A percentile compares a stretch with the other conserved stretches of the same genome.
phyloP scores from a whole-genome alignment of 1,140 invertebrate species.

The Drosophila burlai region DNA sequence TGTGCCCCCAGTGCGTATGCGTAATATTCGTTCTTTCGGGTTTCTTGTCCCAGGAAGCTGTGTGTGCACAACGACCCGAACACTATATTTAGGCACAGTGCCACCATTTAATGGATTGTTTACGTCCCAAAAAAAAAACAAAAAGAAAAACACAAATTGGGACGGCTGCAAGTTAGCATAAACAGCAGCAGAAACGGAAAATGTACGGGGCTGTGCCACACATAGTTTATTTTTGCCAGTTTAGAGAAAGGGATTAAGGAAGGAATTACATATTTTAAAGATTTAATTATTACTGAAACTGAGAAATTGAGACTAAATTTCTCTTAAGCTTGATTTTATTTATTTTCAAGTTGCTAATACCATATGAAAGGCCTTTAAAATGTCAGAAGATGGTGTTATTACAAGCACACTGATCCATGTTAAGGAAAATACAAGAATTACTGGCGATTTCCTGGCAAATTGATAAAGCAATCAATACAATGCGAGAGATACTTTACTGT shows the following conservation, averaged over 20 bases:
- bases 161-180: slow-evolving; percentile 10
- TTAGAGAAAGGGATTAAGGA: not conserved
- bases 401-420: no score
- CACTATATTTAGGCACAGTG: slow-evolving; percentile 52
- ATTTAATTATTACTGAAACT: not conserved
- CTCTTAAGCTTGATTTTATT: no score
- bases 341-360: no score
- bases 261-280: no score
- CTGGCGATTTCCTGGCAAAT: no score
- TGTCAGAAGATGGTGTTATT: no score
- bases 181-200: slow-evolving; percentile 6
- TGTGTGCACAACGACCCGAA: not conserved
- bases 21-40: slow-evolving; percentile 29
- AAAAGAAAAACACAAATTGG: slow-evolving; percentile 2
- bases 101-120: slow-evolving; percentile 58
- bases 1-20: slow-evolving; percentile 46
- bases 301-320: no score
- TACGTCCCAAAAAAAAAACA: slow-evolving; percentile 8
- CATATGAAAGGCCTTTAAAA: no score
- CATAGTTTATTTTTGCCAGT: not conserved
- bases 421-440: no score
- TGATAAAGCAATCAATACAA: no score
- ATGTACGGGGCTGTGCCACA: not conserved
- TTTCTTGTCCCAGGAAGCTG: slow-evolving; percentile 48
- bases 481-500: no score